Evolutionary conservation across 2,797 vertebrate species (phyloP).

Genomic region (Champsocephalus esox): DNA sequence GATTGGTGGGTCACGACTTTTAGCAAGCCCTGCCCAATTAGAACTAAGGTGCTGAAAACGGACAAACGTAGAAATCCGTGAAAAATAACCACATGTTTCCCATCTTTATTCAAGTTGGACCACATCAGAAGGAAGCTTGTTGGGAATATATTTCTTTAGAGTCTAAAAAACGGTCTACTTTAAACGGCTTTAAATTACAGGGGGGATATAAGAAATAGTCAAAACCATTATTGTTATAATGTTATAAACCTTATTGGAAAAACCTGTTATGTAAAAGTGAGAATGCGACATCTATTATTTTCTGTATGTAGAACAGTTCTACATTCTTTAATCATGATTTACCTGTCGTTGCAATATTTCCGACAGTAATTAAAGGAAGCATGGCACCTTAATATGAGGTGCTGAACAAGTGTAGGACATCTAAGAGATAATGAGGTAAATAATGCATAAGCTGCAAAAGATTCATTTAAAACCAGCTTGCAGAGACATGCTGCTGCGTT

Average conservation of each 20-base stretch:
- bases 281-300: neutral
- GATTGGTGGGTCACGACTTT: neutral
- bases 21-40: neutral
- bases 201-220: neutral
- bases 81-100: neutral
- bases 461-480: slow-evolving; percentile 17
- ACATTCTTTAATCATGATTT: neutral
- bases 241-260: neutral
- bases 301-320: neutral
- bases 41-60: neutral
- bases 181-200: neutral
- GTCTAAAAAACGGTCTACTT: neutral
- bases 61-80: neutral
- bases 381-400: neutral
- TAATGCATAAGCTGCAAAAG: slow-evolving; percentile 22
- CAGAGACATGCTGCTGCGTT: slow-evolving; percentile 4
- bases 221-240: neutral
- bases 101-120: neutral
- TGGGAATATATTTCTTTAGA: neutral
- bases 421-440: slow-evolving; percentile 32
- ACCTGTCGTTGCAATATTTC: neutral
- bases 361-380: neutral
- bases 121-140: neutral
- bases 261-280: neutral
- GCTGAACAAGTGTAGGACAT: slow-evolving; percentile 12